Evolutionary conservation across 2,888 invertebrate species (phyloP), one percentile per base, ranked within the genome.

Genomic region (Amorpha juglandis): DNA sequence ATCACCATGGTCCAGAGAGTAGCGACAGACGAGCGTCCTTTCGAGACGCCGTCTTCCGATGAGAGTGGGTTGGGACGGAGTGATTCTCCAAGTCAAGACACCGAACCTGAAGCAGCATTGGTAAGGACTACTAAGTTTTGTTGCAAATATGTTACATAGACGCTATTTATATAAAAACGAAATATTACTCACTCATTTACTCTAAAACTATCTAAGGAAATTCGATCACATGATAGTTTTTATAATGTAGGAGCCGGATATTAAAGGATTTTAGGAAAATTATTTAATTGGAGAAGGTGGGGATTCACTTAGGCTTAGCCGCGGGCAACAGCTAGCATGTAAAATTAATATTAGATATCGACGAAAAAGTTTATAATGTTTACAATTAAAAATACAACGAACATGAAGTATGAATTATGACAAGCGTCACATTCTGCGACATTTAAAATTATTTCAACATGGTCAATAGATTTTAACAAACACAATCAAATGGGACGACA

Each of bases 1-100:
- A 73, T 70, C 50, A 85, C 71, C 63, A 92, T 92, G 91, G 92
- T 90, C 74, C 83, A 82, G 63, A 76, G 90, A 74, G 91, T 91
- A 58, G 90, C 89, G 47, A 91, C 90, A 48, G 92, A 92, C 77
- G 92, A 92, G 80, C 87, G 87, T 70, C 90, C 92, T 35, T 88
- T 92, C 67, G 90, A 91, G 83, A 88, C 91, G 70, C 90, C 90
- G 33, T 92, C 93, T 0, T 91, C 92, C 0, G 92, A 94, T 70
- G 93, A 92, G 74, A 92, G 93, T 71, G 90, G 90, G 0, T 77
- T 90, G 64, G 91, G 92, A 3, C 78, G 89, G 50, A 89, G 89
- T 65, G 91, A 91, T 74, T 86, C 92, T 0, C 90, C 92, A 38
- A 89, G 88, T 64, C 90, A 90, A 19, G 87, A 88, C 16, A 85